Evolutionary conservation across 2,888 invertebrate genomes (phyloP), one percentile per base, ranked within the genome.

Genomic region (Perithous albicinctus): DNA sequence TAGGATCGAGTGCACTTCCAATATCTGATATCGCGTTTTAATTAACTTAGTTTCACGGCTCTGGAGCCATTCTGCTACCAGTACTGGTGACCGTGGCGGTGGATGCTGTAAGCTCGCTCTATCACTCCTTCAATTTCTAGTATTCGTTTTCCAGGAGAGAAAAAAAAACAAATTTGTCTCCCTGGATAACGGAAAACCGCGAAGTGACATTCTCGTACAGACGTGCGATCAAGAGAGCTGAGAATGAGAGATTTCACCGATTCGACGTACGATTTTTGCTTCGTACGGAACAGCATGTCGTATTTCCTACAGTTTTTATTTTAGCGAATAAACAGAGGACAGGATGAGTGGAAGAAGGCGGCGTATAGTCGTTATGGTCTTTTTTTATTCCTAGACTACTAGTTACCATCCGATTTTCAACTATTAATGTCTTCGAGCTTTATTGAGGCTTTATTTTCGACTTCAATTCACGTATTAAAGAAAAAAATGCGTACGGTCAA

Each of bases 11-110:
- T 74, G 80, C 83, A 85, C 85, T 85, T 85, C 87, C 88, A 86
- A 88, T 88, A 88, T 89, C 86, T 87, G 88, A 89, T 89, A 89
- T 86, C 86, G 78, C 85, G 84, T 86, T 88, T 88, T 88, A 88
- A 89, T 87, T 89, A 87, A 88, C 86, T 87, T 85, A 86, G 86
- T 85, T 84, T 86, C 85, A 64, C 84, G 82, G 81, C 64, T 78
- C 48, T 70, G 46, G 73, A 82, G 76, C 84, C 79, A 76, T 84
- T 78, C 82, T 79, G 66, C 82, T 80, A 81, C 80, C 81, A 64
- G 75, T 80, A 69, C 63, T 46, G 66, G 56, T 66, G 69, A n/a
- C 18, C 23, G 54, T 54, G 54, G 73, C 43, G 38, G 54, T 67
- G 51, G n/a, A 51, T 48, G 69, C 41, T 64, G 23, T 46, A 23